phyloP scores from a whole-genome alignment of 2,797 vertebrate species.

The Chelon auratus region DNA sequence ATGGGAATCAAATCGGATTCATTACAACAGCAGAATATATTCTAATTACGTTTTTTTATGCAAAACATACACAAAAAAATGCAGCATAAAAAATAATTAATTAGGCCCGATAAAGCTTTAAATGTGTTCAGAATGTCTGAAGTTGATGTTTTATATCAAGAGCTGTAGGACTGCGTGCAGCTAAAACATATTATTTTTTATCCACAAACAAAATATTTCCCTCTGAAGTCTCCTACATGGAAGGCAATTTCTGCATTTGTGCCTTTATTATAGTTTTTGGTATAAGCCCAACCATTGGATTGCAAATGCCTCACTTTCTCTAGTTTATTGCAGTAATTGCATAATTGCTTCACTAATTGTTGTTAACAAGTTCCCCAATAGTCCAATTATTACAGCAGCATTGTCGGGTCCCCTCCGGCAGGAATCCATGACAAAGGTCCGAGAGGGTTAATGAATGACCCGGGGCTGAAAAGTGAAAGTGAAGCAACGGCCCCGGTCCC shows the following conservation, averaged over 20 bases:
- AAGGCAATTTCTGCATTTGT: constrained; percentile 12
- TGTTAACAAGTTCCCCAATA: constrained; percentile 86
- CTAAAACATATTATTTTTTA: not conserved
- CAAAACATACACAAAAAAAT: too few relatives aligned
- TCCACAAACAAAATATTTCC: constrained; percentile 1
- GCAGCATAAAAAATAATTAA: not conserved
- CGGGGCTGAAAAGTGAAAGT: constrained; percentile 76
- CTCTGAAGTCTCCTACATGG: not conserved
- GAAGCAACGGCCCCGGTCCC: constrained; percentile 38
- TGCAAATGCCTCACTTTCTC: constrained; percentile 77
- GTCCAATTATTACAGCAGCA: constrained; percentile 81
- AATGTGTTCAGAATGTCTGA: not conserved
- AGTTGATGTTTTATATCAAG: not conserved
- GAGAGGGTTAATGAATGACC: constrained; percentile 85
- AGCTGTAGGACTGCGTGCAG: not conserved
- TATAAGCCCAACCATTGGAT: constrained; percentile 70
- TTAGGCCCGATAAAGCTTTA: not conserved
- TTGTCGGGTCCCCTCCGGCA: constrained; percentile 67
- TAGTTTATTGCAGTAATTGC: constrained; percentile 88
- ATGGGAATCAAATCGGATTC: too few relatives aligned
- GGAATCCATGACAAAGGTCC: constrained; percentile 79
- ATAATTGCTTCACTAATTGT: constrained; percentile 89
- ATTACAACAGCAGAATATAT: too few relatives aligned
- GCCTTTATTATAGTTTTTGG: constrained; percentile 3
- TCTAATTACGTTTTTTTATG: too few relatives aligned